A percentile compares a stretch with the other conserved stretches of the same genome.
Conservation (phyloP, 2,797 vertebrate species). For the Lagorchestes hirsutus region DNA sequence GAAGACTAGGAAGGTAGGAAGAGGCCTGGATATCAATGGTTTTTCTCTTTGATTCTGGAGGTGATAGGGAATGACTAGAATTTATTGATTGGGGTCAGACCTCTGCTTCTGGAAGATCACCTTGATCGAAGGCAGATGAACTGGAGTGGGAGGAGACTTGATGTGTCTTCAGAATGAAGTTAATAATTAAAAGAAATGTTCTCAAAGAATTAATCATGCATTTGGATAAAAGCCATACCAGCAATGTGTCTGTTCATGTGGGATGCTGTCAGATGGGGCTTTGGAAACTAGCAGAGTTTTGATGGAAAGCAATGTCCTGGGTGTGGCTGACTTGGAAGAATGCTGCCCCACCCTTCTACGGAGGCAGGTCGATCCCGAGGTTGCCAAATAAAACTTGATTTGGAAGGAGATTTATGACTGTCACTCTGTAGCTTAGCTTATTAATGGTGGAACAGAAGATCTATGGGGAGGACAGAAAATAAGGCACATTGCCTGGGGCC, state of each 20-base stretch:
- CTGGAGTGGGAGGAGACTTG: neutral
- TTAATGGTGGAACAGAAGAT: neutral
- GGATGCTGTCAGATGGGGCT: conserved; percentile 19
- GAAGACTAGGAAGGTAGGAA: neutral
- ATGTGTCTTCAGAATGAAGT: neutral
- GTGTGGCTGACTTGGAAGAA: neutral
- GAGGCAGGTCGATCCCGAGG: fast-evolving
- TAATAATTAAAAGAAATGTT: conserved; percentile 57
- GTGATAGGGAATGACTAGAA: neutral
- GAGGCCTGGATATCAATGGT: neutral
- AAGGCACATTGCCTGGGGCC: neutral
- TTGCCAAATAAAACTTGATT: neutral
- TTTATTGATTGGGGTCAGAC: neutral
- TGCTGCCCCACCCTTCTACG: neutral
- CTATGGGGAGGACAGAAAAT: neutral
- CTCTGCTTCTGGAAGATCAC: neutral
- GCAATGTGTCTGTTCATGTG: neutral
- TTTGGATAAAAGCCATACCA: neutral
- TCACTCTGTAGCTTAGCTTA: neutral
- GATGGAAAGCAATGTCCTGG: neutral
- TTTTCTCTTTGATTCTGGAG: neutral
- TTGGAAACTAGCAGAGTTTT: neutral
- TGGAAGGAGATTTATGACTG: neutral
- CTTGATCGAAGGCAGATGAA: neutral
- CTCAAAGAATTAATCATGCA: conserved; percentile 42